Evolutionary conservation across 2,113 vertebrate genomes (phyloP).

Genomic region (Phyllostomus hastatus): DNA sequence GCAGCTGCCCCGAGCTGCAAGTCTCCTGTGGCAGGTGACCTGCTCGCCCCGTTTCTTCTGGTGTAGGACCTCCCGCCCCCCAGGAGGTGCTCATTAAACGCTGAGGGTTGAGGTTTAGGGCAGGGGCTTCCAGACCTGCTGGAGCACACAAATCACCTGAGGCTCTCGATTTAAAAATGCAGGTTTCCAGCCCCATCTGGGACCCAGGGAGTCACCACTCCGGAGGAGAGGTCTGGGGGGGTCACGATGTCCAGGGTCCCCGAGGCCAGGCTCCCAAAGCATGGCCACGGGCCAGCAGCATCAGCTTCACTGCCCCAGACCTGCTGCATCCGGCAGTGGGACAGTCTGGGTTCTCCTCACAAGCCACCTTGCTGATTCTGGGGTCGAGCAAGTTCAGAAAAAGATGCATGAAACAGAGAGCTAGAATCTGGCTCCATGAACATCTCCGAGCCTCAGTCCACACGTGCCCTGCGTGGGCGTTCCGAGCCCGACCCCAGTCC

Average conservation of each 20-base stretch:
- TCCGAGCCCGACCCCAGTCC: accelerated
- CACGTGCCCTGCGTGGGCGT: neutral
- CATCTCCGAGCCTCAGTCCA: neutral
- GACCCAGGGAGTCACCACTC: neutral
- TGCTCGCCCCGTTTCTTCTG: neutral
- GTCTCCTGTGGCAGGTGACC: neutral
- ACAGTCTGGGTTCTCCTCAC: neutral
- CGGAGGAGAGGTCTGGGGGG: neutral
- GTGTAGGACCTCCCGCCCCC: neutral
- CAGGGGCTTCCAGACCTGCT: neutral
- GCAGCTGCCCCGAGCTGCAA: neutral
- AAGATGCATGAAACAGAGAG: neutral
- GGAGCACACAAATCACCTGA: neutral
- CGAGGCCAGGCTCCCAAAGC: neutral
- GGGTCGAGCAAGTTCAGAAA: neutral
- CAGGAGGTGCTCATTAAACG: neutral
- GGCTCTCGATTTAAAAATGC: neutral
- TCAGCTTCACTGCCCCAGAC: neutral
- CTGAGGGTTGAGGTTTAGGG: neutral
- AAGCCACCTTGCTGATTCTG: neutral
- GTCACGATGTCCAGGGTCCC: neutral
- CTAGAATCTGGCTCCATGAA: neutral
- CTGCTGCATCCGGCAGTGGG: neutral
- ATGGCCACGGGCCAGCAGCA: accelerated
- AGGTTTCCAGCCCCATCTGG: neutral